Evolutionary conservation across 2,113 vertebrate species (phyloP), one percentile per base, ranked within the genome.

Genomic region (Sisor rabdophorus): DNA sequence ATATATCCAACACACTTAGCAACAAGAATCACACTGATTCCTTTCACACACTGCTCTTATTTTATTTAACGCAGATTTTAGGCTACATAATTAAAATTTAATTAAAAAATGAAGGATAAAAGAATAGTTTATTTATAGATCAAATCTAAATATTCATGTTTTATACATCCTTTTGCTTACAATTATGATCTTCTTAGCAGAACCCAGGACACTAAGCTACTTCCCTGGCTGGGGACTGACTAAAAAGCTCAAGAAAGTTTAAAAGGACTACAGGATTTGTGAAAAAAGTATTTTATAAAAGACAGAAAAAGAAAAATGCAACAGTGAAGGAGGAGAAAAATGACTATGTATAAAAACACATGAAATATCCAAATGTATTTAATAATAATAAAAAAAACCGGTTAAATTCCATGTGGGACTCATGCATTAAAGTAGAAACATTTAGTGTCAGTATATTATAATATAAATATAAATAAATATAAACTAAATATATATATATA

Each of bases 81-180:
- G 12, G n/a, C 30, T 7, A 24, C 26, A 54, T 64, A 53, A 22
- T 52, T n/a, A n/a, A n/a, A n/a, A n/a, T 61, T 59, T 7, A 48
- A 58, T 4, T 15, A 19, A 68, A 47, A 20, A 22, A 44, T 30
- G 16, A n/a, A n/a, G n/a, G 24, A 52, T 28, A 11, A 9, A 32
- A 54, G 30, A 20, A 20, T 28, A 48, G 65, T 75, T 75, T 50
- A 61, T 36, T 55, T 36, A 56, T 30, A 28, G 11, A 56, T 32
- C 4, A 24, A 40, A 59, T 68, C 24, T 76, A 68, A 30, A 68
- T 22, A 55, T 50, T 69, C 16, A 47, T 68, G 24, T 36, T 58
- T n/a, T 50, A 59, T 55, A n/a, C 22, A 16, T n/a, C 12, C 9
- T 16, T 28, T 22, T n/a, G n/a, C n/a, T n/a, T n/a, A n/a, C n/a